Base-by-base conservation (phyloP, 2,888 invertebrate species). In the Troides helena region DNA sequence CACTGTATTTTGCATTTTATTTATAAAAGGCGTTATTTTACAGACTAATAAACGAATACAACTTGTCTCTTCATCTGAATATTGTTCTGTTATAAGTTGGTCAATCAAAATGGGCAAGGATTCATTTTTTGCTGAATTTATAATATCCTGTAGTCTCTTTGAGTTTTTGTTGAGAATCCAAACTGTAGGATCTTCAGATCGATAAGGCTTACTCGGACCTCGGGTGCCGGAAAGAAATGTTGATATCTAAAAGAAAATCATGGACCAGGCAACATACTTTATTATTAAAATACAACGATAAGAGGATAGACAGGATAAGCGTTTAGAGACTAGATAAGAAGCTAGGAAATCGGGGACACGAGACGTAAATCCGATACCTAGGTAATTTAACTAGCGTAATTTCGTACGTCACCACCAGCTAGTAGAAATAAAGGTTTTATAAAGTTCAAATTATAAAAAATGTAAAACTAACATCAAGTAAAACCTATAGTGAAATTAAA, bases 11-110 rank as follows among this genome's bases (percentile, higher is more conserved):
- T 97, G 97, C 94, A 97, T 96, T 74, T 95, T 95, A 88, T 94
- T 93, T 72, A 97, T 94, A 72, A 97, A 94, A 0, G 97, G 97
- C 0, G 95, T 94, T 73, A 94, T 94, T 88, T 97, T 97, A 82
- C 97, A 97, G 72, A 97, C 88, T 50, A 97, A 85, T 46, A 96
- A 87, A 78, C 95, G 94, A 3, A 96, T 90, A 76, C 97, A 97
- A 65, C 94, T 95, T 0, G 94, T 95, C 75, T 96, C 95, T 71
- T 94, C 91, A 12, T 93, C 86, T 0, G 90, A 83, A 30, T 93
- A 93, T 77, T 93, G 84, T 74, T 93, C 88, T 78, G 92, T 88
- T 64, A 96, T 90, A 73, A 94, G 85, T 14, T 94, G 90, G 65
- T 95, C 94, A 50, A 97, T 85, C 36, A 93, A 87, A 39, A 94